Evolutionary conservation across 2,113 vertebrate genomes (phyloP), one percentile per base, ranked within the genome.

Genomic region (Lota lota): DNA sequence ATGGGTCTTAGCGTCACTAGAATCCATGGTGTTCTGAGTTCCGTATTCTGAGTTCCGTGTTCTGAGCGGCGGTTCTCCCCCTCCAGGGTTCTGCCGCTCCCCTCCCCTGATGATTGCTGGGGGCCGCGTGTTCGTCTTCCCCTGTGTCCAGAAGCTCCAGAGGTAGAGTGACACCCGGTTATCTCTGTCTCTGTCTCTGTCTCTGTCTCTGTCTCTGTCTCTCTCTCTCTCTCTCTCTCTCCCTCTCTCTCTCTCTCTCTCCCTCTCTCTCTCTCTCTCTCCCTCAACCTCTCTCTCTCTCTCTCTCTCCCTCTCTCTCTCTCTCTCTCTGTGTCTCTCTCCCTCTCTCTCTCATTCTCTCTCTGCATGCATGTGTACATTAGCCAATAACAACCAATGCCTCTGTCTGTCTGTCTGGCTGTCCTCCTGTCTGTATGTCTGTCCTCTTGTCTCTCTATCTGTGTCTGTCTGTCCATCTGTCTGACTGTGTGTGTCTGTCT

Each of bases 91-190:
- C 79, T 95, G 94, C 73, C 92, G 94, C 20, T 95, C 94, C 66
- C 94, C 95, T n/a, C 92, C 92, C 0, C 78, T 95, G 79, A 96
- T 97, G 95, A 94, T 96, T 3, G 89, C 94, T 1, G 95, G 95
- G 79, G 95, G 95, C 0, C 81, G 95, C 58, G 94, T 96, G 60
- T 95, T 97, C 73, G 94, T 97, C 51, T 8, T 96, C 63, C 95
- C 95, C 0, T 95, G 95, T 21, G 57, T 97, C 63, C 95, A 97
- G 77, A 83, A 96, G 87, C 92, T 97, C 53, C 94, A 96, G 87
- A 95, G 95, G 95, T 95, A 77, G 5, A 62, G 4, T 17, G 5
- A 16, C 59, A 22, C 22, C 15, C 22, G 22, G 4, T 7, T 22
- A 20, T 8, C 61, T 47, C 24, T 51, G 0, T 16, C 2, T 21